phyloP scores from a whole-genome alignment of 2,113 vertebrate species.

The Odontophorus gujanensis region DNA sequence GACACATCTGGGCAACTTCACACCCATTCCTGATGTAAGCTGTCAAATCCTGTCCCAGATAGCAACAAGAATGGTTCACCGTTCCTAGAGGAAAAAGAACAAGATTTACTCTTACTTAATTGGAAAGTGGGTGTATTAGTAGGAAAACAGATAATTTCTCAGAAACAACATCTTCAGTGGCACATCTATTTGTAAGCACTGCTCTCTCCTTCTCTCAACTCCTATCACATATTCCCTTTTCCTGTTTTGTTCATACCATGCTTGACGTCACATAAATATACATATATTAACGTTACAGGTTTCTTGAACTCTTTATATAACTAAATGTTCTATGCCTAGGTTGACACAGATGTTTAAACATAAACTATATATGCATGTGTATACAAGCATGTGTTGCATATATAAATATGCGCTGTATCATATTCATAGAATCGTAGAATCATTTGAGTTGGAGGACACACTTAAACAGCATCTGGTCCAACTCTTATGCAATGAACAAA shows the following conservation, averaged over 20 bases:
- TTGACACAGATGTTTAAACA: accelerated
- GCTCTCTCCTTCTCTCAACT: background rate
- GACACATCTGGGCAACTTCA: conserved; percentile 65
- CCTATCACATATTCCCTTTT: background rate
- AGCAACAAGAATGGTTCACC: background rate
- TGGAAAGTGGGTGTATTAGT: background rate
- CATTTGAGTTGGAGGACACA: no score
- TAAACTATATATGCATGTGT: accelerated
- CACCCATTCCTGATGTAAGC: conserved; percentile 18
- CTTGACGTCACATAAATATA: background rate
- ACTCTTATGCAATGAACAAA: no score
- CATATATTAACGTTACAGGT: background rate
- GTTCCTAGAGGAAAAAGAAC: background rate
- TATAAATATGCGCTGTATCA: accelerated
- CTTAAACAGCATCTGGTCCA: no score
- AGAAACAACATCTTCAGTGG: background rate
- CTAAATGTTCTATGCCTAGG: background rate
- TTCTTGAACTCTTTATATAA: background rate
- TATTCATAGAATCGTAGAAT: no score
- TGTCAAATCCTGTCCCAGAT: conserved; percentile 32
- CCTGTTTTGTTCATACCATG: background rate
- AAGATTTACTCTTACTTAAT: background rate
- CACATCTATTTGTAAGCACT: background rate
- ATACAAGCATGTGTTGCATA: accelerated
- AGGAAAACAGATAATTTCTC: background rate